These are phyloP conservation scores for Ceratitis capitata DNA, from an alignment of 1,140 invertebrate species.

Conservation along the genomic window DNA sequence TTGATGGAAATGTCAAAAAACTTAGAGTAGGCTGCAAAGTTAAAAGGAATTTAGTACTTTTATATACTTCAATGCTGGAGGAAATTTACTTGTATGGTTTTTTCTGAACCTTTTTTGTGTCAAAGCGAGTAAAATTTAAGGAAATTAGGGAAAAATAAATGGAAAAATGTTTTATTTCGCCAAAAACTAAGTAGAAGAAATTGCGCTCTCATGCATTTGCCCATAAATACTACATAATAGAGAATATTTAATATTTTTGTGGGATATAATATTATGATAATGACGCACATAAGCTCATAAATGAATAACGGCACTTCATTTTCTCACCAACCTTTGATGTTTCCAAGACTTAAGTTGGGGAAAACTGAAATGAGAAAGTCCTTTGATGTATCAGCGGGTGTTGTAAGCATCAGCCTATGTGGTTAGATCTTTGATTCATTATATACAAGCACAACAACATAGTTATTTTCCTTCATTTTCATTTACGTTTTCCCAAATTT, in stretches of 20 bases:
- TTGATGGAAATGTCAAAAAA: background rate
- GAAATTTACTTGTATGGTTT: too few relatives aligned
- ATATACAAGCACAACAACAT: too few relatives aligned
- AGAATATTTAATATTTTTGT: too few relatives aligned
- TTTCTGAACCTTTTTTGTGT: too few relatives aligned
- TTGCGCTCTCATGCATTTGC: too few relatives aligned
- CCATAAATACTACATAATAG: too few relatives aligned
- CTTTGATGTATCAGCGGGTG: background rate
- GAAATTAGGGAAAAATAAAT: background rate
- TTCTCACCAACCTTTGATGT: background rate
- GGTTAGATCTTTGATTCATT: background rate
- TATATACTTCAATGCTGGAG: too few relatives aligned
- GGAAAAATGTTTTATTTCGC: background rate
- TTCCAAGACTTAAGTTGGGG: background rate
- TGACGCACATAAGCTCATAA: background rate
- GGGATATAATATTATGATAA: background rate
- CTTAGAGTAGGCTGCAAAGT: background rate
- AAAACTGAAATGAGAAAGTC: background rate
- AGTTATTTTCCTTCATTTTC: background rate
- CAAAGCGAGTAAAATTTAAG: too few relatives aligned
- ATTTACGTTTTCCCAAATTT: background rate
- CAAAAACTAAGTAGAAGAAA: too few relatives aligned
- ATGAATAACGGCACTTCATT: background rate
- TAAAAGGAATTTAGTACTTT: background rate
- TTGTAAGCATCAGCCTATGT: background rate